A percentile compares a stretch with the other conserved stretches of the same genome.
These are phyloP conservation scores for Diorhabda sublineata DNA, from an alignment of 1,140 invertebrate species.

Conservation along the genomic window DNA sequence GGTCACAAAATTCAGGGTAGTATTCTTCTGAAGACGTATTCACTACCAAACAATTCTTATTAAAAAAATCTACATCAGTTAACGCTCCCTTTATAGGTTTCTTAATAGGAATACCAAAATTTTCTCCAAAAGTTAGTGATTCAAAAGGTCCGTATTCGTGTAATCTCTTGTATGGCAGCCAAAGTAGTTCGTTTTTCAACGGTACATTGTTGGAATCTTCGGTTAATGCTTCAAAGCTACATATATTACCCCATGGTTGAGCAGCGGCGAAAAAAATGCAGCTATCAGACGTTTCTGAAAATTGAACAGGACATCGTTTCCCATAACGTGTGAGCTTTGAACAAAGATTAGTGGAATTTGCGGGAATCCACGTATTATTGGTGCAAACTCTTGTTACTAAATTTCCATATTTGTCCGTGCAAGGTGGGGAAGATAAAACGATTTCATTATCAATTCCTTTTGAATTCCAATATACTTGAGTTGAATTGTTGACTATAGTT, in stretches of 20 bases:
- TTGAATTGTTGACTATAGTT: background rate
- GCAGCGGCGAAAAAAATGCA: slow-evolving; percentile 23
- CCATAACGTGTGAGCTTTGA: background rate
- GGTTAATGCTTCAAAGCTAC: background rate
- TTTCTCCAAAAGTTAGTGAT: slow-evolving; percentile 5
- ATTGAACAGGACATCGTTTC: slow-evolving; percentile 18
- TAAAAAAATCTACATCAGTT: background rate
- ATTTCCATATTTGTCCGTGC: slow-evolving; percentile 19
- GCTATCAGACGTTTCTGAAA: slow-evolving; percentile 5
- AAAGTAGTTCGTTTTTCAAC: slow-evolving; percentile 5
- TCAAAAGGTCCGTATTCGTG: slow-evolving; percentile 20
- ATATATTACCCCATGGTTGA: slow-evolving; percentile 13
- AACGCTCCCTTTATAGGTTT: background rate
- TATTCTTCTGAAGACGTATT: background rate
- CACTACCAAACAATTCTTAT: slow-evolving; percentile 17
- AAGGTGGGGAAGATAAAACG: slow-evolving; percentile 25
- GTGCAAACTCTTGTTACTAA: slow-evolving; percentile 25
- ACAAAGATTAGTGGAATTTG: background rate
- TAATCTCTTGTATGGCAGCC: slow-evolving; percentile 20
- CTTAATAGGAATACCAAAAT: slow-evolving; percentile 12
- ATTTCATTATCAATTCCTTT: slow-evolving; percentile 13
- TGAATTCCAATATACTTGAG: slow-evolving; percentile 6
- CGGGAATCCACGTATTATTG: slow-evolving; percentile 23
- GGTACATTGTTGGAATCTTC: background rate
- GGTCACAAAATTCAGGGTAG: slow-evolving; percentile 12